Evolutionary conservation across 2,888 invertebrate genomes (phyloP).

Genomic region (Alloplasta piceator): DNA sequence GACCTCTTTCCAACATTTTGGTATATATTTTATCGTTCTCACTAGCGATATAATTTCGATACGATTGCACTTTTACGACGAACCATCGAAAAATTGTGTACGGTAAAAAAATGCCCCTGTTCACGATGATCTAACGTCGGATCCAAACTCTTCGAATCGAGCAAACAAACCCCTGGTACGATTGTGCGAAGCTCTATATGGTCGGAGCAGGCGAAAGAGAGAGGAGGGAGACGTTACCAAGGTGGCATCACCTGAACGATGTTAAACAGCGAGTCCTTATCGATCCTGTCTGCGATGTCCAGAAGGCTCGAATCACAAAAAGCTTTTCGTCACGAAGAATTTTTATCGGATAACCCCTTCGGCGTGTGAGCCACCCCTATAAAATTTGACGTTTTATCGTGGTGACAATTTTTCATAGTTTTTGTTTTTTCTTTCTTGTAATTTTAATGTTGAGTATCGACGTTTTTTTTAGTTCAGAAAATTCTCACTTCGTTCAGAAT

Average conservation of each 20-base stretch:
- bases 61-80: background rate
- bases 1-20: slow-evolving; percentile 68
- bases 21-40: background rate
- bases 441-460: too few relatives aligned
- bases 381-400: slow-evolving; percentile 3
- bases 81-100: background rate
- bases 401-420: too few relatives aligned
- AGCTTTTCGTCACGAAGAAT: slow-evolving; percentile 31
- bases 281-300: slow-evolving; percentile 53
- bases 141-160: slow-evolving; percentile 30
- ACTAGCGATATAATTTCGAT: background rate
- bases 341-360: slow-evolving; percentile 31
- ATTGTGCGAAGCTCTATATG: slow-evolving; percentile 25
- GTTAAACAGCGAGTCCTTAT: slow-evolving; percentile 63
- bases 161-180: slow-evolving; percentile 39
- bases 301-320: slow-evolving; percentile 16
- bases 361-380: too few relatives aligned
- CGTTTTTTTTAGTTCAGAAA: too few relatives aligned
- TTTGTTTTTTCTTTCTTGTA: too few relatives aligned
- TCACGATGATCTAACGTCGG: background rate
- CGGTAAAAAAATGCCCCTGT: background rate
- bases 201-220: slow-evolving; percentile 21
- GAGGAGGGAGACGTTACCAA: slow-evolving; percentile 66
- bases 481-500: too few relatives aligned
- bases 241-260: slow-evolving; percentile 67